Percentiles rank a stretch among this genome's conserved stretches.
Evolutionary conservation across 2,888 invertebrate genomes (phyloP).

Genomic region (Athalia circularis): DNA sequence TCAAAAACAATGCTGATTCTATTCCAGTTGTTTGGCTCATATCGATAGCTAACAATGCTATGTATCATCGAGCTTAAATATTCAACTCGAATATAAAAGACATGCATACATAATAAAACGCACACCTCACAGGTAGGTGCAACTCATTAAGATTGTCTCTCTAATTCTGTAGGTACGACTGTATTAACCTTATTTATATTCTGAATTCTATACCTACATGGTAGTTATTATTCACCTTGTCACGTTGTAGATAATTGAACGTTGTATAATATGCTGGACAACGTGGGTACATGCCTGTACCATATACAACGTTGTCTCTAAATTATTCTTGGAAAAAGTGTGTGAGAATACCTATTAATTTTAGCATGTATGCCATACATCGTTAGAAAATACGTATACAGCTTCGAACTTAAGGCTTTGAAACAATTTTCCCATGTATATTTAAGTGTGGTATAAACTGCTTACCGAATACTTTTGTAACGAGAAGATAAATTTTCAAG

Average conservation of each 20-base stretch:
- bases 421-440: too few relatives aligned
- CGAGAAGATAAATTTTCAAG: not conserved
- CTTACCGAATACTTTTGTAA: not conserved
- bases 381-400: too few relatives aligned
- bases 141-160: not conserved
- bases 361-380: too few relatives aligned
- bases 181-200: not conserved
- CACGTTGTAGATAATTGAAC: not conserved
- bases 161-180: not conserved
- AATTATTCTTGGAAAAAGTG: too few relatives aligned
- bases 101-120: slow-evolving; percentile 17
- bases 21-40: slow-evolving; percentile 4
- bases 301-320: too few relatives aligned
- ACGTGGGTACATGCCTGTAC: too few relatives aligned
- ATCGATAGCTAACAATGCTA: slow-evolving; percentile 2
- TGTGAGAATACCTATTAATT: too few relatives aligned
- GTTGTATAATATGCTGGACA: not conserved
- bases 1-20: not conserved
- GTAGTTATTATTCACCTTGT: not conserved
- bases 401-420: too few relatives aligned
- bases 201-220: not conserved
- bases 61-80: not conserved
- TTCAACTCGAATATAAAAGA: slow-evolving; percentile 24
- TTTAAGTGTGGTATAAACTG: too few relatives aligned
- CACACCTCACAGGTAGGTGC: not conserved